These are phyloP conservation scores for Dryobotodes eremita DNA, from an alignment of 2,888 invertebrate species.

Conservation along the genomic window DNA sequence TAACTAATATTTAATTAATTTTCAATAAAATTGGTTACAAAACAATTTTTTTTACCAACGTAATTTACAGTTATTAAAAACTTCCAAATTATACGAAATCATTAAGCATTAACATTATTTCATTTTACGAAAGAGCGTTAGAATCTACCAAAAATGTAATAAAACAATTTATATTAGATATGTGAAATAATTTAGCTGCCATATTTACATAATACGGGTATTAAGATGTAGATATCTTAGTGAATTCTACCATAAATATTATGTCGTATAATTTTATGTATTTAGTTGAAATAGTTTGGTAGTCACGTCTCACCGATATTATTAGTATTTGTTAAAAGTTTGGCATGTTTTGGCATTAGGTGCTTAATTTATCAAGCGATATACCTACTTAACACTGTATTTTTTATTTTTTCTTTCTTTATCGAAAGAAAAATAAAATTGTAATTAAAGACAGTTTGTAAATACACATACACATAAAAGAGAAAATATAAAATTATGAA, in stretches of 20 bases:
- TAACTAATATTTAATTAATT: not conserved
- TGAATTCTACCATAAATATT: conserved; percentile 60
- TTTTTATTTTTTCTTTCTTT: too few species aligned
- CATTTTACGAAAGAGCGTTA: conserved; percentile 19
- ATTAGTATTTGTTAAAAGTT: conserved; percentile 33
- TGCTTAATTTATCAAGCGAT: not conserved
- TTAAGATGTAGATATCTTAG: conserved; percentile 66
- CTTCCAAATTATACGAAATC: conserved; percentile 14
- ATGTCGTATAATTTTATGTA: conserved; percentile 48
- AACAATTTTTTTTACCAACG: not conserved
- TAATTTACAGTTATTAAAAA: conserved; percentile 2
- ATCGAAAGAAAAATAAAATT: too few species aligned
- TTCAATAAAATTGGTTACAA: not conserved
- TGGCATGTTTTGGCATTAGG: conserved; percentile 34
- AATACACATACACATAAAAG: too few species aligned
- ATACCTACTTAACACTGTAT: too few species aligned
- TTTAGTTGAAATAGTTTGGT: conserved; percentile 49
- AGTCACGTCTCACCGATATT: conserved; percentile 69
- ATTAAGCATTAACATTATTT: conserved; percentile 13
- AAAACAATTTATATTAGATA: conserved; percentile 32
- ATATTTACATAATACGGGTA: conserved; percentile 74
- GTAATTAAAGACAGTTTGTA: too few species aligned
- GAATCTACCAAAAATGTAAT: conserved; percentile 44
- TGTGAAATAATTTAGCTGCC: conserved; percentile 61
- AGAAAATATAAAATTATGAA: too few species aligned